A percentile compares a stretch with the other conserved stretches of the same genome.
phyloP scores from a whole-genome alignment of 2,113 vertebrate genomes.

The Ramphastos sulfuratus region DNA sequence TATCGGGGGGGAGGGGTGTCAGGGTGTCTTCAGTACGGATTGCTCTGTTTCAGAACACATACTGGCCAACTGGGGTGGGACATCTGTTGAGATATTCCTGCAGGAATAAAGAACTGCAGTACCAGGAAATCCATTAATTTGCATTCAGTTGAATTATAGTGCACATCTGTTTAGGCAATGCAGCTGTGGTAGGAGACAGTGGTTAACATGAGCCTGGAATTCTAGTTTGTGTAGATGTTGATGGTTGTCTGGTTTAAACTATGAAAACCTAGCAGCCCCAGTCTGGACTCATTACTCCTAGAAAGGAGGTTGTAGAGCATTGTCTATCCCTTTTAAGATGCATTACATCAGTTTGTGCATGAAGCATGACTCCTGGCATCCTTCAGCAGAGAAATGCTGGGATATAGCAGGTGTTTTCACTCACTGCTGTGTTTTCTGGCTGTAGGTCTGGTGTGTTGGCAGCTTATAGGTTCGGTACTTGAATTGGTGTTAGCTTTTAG shows the following conservation, averaged over 20 bases:
- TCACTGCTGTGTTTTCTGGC: background rate
- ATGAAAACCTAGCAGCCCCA: background rate
- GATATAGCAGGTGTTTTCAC: background rate
- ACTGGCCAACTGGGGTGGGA: background rate
- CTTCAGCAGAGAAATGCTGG: background rate
- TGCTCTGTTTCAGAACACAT: background rate
- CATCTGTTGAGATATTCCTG: background rate
- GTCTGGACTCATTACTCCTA: background rate
- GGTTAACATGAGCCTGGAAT: slow-evolving; percentile 15
- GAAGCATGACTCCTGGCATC: slow-evolving; percentile 1
- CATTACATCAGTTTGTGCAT: slow-evolving; percentile 17
- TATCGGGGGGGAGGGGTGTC: accelerated
- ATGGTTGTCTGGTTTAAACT: background rate
- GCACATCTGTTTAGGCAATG: slow-evolving; percentile 29
- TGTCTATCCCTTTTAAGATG: background rate
- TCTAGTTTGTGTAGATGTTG: background rate
- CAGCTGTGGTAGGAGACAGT: slow-evolving; percentile 15
- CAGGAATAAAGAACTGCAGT: background rate
- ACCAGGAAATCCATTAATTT: slow-evolving; percentile 25
- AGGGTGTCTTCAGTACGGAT: accelerated
- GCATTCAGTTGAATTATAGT: background rate
- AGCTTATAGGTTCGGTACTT: background rate
- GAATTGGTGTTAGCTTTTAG: background rate
- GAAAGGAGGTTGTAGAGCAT: background rate
- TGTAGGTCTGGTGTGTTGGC: background rate